Conservation (phyloP, 1,140 invertebrate species). For the Aricia agestis region DNA sequence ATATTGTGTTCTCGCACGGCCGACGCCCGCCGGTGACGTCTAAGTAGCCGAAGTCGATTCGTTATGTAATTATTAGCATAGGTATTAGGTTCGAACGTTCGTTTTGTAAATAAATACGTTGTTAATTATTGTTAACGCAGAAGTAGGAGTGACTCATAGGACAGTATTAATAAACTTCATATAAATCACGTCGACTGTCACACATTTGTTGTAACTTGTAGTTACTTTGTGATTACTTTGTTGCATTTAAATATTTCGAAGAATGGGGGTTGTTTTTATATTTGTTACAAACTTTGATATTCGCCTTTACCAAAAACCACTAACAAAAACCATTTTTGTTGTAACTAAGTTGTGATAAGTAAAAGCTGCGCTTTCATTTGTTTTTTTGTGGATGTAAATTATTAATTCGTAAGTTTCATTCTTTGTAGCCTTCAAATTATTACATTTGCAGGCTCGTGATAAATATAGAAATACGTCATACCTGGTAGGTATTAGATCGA, state of each 20-base stretch:
- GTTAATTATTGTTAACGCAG: background rate
- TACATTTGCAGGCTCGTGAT: too few relatives aligned
- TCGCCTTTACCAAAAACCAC: too few relatives aligned
- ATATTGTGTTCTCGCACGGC: slow-evolving; percentile 49
- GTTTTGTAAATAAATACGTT: background rate
- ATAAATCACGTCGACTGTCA: background rate
- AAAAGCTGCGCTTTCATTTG: too few relatives aligned
- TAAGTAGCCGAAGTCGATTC: slow-evolving; percentile 33
- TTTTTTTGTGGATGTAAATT: too few relatives aligned
- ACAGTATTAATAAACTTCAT: background rate
- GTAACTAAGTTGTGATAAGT: too few relatives aligned
- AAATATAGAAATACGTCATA: too few relatives aligned
- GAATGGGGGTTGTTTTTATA: background rate
- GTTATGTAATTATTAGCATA: slow-evolving; percentile 26
- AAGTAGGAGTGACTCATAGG: background rate
- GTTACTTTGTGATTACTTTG: background rate
- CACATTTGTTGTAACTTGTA: background rate
- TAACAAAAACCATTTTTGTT: too few relatives aligned
- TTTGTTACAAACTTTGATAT: too few relatives aligned
- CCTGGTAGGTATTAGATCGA: too few relatives aligned
- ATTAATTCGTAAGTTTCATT: too few relatives aligned
- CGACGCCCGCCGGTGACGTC: slow-evolving; percentile 41
- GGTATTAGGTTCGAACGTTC: background rate
- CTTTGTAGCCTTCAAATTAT: too few relatives aligned
- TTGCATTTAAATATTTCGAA: background rate